phyloP scores from a whole-genome alignment of 2,797 vertebrate species.

The Poecilia wingei region DNA sequence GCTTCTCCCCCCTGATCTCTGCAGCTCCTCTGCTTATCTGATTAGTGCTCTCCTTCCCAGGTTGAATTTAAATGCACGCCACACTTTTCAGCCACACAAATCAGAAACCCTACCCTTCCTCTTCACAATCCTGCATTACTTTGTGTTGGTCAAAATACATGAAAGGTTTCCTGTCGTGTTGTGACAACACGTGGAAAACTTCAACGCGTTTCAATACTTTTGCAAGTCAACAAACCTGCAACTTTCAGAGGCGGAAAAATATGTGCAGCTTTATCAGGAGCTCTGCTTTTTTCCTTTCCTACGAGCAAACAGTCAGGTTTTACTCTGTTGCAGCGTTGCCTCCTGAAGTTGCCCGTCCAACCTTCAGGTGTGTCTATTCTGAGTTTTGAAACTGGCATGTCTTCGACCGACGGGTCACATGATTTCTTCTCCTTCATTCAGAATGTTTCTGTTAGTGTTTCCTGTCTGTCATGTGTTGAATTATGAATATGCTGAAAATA shows the following conservation, averaged over 20 bases:
- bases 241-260: slow-evolving; percentile 51
- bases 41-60: background rate
- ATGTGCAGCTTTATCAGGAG: slow-evolving; percentile 9
- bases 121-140: background rate
- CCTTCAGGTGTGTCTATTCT: slow-evolving; percentile 47
- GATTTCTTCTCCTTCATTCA: slow-evolving; percentile 77
- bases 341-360: slow-evolving; percentile 48
- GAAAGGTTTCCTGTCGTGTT: background rate
- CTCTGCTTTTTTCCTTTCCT: slow-evolving; percentile 28
- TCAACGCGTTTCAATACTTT: background rate
- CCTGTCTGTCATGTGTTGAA: slow-evolving; percentile 82
- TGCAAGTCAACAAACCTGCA: slow-evolving; percentile 8
- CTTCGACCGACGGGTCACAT: slow-evolving; percentile 60
- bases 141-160: background rate
- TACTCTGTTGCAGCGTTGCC: slow-evolving; percentile 34
- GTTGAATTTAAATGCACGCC: background rate
- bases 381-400: slow-evolving; percentile 72
- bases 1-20: background rate
- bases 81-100: background rate
- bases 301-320: slow-evolving; percentile 14
- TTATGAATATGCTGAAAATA: slow-evolving; percentile 81
- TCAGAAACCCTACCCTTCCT: background rate
- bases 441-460: slow-evolving; percentile 83
- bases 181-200: background rate
- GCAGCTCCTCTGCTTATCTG: background rate